Base-by-base conservation (phyloP, 2,113 vertebrate species). In the Tragulus kanchil region DNA sequence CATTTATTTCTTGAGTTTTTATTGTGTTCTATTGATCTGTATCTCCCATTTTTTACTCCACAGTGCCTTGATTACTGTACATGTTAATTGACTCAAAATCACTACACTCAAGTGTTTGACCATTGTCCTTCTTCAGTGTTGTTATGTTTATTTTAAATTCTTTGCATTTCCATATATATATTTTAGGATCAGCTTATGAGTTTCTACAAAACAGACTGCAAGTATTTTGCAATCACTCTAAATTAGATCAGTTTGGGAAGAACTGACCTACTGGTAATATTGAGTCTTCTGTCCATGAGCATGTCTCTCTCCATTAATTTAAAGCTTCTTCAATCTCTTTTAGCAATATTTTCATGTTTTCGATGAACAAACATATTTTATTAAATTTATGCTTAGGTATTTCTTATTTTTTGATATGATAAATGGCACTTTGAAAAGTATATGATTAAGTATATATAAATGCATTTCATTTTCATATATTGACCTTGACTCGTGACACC, bases 311-410 rank as follows among this genome's bases (percentile, higher is more conserved):
- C 26, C 8, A 69, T 73, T 84, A 88, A 93, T 36, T 88, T 73
- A 94, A 82, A 81, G 36, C n/a, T 48, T 52, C 64, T 59, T 86
- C 85, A 85, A 59, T 36, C 82, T 93, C 59, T 92, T 95, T 75
- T 21, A 85, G 52, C 26, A 89, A 7, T 90, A 91, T 92, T 86
- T 87, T 88, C 36, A 48, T 65, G 28, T 88, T 90, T 89, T 94
- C 48, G 61, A 31, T 25, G 4, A 56, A 36, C 5, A 8, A 84
- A 79, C 42, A 58, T 64, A 85, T 48, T 78, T 83, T 92, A 50
- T 71, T 90, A 81, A 89, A 75, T 69, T 88, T 85, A 88, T n/a
- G 36, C 36, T 36, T 36, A 36, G 36, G 36, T 36, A 36, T 36
- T 36, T 36, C 36, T 36, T 36, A 36, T 31, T 69, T 78, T 90